A percentile compares a stretch with the other conserved stretches of the same genome.
Evolutionary conservation across 2,113 vertebrate genomes (phyloP).

Genomic region (Antechinus stuartii): DNA sequence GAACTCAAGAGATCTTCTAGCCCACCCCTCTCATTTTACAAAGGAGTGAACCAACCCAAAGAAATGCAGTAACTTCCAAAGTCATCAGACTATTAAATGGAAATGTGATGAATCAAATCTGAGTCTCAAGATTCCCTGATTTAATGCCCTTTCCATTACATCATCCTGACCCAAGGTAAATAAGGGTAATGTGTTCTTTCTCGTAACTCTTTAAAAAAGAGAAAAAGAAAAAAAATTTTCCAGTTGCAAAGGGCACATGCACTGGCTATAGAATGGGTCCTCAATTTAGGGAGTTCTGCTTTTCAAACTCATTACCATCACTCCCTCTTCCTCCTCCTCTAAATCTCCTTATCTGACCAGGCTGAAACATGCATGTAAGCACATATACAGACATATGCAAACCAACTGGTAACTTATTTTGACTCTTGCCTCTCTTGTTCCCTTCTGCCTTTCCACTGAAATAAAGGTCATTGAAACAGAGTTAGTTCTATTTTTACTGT

Average conservation of each 20-base stretch:
- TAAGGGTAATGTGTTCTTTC: not conserved
- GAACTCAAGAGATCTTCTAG: not conserved
- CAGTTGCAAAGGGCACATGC: not conserved
- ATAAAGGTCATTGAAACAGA: conserved; percentile 3
- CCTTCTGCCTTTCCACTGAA: not conserved
- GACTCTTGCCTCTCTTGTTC: not conserved
- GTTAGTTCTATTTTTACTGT: not conserved
- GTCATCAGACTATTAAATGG: not conserved
- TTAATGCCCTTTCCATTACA: not conserved
- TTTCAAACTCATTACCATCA: not conserved
- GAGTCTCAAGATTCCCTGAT: not conserved
- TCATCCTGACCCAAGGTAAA: not conserved
- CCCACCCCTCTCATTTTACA: not conserved
- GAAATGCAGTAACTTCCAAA: not conserved
- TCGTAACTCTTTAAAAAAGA: not conserved
- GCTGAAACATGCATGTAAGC: not conserved
- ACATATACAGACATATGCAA: not conserved
- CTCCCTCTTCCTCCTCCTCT: not conserved
- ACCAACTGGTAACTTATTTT: conserved; percentile 34
- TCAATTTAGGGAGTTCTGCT: not conserved
- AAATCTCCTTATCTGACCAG: not conserved
- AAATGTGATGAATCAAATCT: not conserved
- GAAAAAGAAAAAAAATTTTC: not conserved
- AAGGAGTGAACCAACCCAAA: not conserved
- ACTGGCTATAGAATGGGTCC: not conserved